Evolutionary conservation across 2,888 invertebrate species (phyloP).

Genomic region (Drosophila antonietae): DNA sequence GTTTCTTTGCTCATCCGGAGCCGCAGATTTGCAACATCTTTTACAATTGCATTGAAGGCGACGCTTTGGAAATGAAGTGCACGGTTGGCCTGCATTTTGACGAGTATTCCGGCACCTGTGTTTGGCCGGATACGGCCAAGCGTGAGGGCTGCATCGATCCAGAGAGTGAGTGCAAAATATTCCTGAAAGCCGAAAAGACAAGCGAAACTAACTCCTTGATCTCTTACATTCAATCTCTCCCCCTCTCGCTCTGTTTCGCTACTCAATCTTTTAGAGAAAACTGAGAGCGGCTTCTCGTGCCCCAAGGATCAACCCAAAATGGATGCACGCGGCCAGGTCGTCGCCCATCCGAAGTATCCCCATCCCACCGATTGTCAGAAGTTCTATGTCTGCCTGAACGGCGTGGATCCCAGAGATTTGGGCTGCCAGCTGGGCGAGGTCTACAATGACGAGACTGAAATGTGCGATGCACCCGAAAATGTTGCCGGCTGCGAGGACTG

Average conservation of each 20-base stretch:
- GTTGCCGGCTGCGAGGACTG: slow-evolving; percentile 96
- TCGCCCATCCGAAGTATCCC: slow-evolving; percentile 93
- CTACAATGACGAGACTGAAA: slow-evolving; percentile 94
- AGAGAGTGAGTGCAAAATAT: slow-evolving; percentile 85
- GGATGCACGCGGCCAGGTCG: slow-evolving; percentile 89
- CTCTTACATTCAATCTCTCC: neutral
- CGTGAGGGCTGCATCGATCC: slow-evolving; percentile 89
- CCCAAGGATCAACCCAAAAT: slow-evolving; percentile 88
- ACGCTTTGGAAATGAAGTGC: slow-evolving; percentile 91
- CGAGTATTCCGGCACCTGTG: slow-evolving; percentile 94
- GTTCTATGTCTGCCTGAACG: slow-evolving; percentile 95
- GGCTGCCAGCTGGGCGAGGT: slow-evolving; percentile 94
- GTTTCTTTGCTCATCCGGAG: slow-evolving; percentile 96
- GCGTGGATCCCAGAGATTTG: slow-evolving; percentile 93
- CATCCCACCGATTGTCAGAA: slow-evolving; percentile 95
- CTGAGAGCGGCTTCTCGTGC: slow-evolving; percentile 94
- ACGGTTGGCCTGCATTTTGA: slow-evolving; percentile 96
- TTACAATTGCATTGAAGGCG: slow-evolving; percentile 95
- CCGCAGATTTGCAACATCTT: slow-evolving; percentile 92
- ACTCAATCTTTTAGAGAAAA: slow-evolving; percentile 86
- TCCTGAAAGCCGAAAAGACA: neutral
- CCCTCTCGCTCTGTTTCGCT: slow-evolving; percentile 52
- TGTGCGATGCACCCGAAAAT: slow-evolving; percentile 95
- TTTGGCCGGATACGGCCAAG: slow-evolving; percentile 93
- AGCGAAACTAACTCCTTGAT: neutral